These are phyloP conservation scores for Zapornia atra DNA, from an alignment of 2,113 vertebrate genomes.

Conservation along the genomic window DNA sequence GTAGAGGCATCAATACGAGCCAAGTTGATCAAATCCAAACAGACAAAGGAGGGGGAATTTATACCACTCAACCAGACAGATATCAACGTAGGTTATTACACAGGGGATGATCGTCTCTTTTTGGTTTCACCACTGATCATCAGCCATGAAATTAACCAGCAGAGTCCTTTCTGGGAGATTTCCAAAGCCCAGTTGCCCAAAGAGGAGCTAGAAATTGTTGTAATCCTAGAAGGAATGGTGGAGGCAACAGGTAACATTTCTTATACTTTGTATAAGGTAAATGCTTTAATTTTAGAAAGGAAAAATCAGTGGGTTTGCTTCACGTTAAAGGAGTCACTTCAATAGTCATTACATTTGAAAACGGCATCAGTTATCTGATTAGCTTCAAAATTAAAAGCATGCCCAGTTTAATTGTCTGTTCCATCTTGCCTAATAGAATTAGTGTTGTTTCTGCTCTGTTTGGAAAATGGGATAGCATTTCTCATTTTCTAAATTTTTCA, in stretches of 20 bases:
- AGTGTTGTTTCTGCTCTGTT: conserved; percentile 37
- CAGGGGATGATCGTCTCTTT: conserved; percentile 96
- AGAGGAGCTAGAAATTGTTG: conserved; percentile 96
- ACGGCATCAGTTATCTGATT: not conserved
- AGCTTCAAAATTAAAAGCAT: conserved; percentile 55
- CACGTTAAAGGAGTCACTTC: conserved; percentile 35
- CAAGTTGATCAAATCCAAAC: conserved; percentile 98
- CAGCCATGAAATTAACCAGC: conserved; percentile 97
- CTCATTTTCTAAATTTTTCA: conserved; percentile 45
- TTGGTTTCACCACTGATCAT: conserved; percentile 98
- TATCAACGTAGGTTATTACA: conserved; percentile 97
- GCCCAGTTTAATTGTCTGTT: conserved; percentile 41
- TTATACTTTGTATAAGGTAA: conserved; percentile 61
- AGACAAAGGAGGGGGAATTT: conserved; percentile 99
- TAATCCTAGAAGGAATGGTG: conserved; percentile 99
- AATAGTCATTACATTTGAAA: not conserved
- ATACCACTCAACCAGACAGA: conserved; percentile 98
- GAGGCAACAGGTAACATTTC: conserved; percentile 93
- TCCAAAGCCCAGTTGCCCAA: conserved; percentile 90
- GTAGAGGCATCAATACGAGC: conserved; percentile 98
- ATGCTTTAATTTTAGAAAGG: conserved; percentile 63
- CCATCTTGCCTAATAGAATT: conserved; percentile 32
- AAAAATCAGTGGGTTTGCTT: conserved; percentile 41
- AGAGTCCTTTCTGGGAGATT: conserved; percentile 98
- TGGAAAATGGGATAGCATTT: conserved; percentile 11